Evolutionary conservation across 2,113 vertebrate species (phyloP).

Genomic region (Tupaia chinensis): DNA sequence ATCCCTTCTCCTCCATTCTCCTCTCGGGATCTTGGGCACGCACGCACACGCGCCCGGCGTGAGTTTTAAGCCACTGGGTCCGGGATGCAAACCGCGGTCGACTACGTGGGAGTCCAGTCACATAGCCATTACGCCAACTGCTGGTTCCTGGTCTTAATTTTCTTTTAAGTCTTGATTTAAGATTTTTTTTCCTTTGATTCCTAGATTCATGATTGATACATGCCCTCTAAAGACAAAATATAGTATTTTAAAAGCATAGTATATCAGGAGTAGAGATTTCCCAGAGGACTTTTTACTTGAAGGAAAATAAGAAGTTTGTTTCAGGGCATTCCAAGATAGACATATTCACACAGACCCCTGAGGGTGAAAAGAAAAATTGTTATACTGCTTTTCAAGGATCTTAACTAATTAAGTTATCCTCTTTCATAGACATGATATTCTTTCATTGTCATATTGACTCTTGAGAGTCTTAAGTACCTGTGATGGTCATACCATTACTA

Average conservation of each 20-base stretch:
- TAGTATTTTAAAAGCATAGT: neutral
- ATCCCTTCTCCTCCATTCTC: too few species aligned
- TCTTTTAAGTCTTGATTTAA: neutral
- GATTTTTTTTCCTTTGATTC: neutral
- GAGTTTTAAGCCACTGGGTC: too few species aligned
- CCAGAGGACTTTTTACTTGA: neutral
- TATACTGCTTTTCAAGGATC: neutral
- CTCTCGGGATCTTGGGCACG: too few species aligned
- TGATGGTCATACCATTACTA: neutral
- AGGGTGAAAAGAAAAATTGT: neutral
- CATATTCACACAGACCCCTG: neutral
- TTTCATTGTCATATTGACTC: neutral
- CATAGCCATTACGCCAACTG: too few species aligned
- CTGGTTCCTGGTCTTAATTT: neutral
- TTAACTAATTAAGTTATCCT: neutral
- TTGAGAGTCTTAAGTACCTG: neutral
- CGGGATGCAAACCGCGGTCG: too few species aligned
- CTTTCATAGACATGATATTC: neutral
- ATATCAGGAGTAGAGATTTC: neutral
- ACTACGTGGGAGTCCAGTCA: too few species aligned
- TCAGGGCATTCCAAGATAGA: neutral
- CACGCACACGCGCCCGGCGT: too few species aligned
- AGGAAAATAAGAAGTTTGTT: neutral
- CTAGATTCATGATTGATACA: neutral
- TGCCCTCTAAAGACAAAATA: neutral